Conservation (phyloP, 2,113 vertebrate species). For the Ivindomyrus marchei region DNA sequence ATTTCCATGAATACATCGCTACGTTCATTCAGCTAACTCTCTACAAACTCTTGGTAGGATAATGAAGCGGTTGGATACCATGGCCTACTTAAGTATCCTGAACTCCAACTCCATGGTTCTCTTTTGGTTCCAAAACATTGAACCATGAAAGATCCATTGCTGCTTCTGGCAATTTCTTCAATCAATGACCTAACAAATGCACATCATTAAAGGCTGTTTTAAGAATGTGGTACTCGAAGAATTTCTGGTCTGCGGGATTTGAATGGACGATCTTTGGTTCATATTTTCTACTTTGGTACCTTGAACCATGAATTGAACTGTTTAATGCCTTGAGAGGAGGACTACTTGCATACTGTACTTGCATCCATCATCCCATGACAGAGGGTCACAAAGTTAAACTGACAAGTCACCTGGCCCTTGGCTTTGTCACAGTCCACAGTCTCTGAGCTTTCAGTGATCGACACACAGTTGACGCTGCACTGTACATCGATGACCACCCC, state of each 20-base stretch:
- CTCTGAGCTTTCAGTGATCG: not conserved
- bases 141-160: not conserved
- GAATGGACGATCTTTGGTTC: not conserved
- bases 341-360: not conserved
- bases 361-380: not conserved
- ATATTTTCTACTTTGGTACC: not conserved
- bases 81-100: not conserved
- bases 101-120: not conserved
- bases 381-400: not conserved
- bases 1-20: not conserved
- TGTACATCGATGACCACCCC: not conserved
- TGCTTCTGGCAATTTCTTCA: not conserved
- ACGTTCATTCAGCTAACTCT: not conserved
- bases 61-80: not conserved
- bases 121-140: not conserved
- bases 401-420: not conserved
- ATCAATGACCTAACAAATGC: not conserved
- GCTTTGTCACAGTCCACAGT: not conserved
- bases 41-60: not conserved
- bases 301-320: not conserved
- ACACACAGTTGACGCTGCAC: not conserved
- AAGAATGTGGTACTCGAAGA: not conserved
- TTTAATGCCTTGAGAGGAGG: not conserved
- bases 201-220: not conserved
- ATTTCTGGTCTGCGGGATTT: not conserved